Conservation (phyloP, 2,797 vertebrate species). For the Perodicticus potto region DNA sequence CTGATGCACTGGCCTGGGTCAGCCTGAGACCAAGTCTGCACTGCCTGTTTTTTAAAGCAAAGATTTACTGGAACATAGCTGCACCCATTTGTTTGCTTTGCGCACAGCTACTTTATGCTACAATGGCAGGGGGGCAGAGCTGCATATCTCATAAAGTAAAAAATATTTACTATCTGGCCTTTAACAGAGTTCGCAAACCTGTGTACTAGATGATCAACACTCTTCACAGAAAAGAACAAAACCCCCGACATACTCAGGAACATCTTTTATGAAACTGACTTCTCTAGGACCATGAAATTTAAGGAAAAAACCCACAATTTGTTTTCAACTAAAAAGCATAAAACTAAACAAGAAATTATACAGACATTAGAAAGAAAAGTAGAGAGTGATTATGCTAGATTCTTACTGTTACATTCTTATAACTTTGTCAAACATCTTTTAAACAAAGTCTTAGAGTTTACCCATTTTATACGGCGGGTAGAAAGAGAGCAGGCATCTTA, state of each 20-base stretch:
- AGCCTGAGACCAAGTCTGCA: neutral
- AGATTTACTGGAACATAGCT: neutral
- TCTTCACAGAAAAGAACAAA: neutral
- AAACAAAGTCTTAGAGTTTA: neutral
- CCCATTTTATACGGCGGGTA: neutral
- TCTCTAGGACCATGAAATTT: neutral
- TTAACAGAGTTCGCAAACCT: neutral
- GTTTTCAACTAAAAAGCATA: neutral
- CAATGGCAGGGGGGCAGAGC: neutral
- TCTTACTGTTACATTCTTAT: neutral
- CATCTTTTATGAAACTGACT: neutral
- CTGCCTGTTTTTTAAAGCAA: neutral
- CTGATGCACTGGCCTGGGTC: neutral
- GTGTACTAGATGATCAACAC: neutral
- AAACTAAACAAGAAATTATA: neutral
- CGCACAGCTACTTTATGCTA: neutral
- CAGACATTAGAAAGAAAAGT: neutral
- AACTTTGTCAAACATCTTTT: neutral
- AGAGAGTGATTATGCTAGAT: neutral
- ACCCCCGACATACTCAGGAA: neutral
- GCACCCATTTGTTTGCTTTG: fast-evolving
- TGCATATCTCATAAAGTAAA: neutral
- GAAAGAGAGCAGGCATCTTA: neutral
- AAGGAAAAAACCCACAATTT: neutral
- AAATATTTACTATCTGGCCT: neutral